Base-by-base conservation (phyloP, 2,113 vertebrate genomes). In the Mesitornis unicolor region DNA sequence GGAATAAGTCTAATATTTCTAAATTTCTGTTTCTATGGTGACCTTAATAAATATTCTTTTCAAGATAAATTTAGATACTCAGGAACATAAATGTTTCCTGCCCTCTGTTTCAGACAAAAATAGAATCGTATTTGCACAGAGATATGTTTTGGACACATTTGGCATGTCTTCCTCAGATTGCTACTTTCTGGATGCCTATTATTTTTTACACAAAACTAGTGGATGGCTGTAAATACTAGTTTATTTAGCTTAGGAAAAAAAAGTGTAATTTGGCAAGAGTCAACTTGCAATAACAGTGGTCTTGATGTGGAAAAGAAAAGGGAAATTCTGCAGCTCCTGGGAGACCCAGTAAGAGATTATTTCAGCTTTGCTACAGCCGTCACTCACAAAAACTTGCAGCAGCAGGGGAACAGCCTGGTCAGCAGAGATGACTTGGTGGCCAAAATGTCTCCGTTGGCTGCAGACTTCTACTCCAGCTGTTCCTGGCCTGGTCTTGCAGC, bases 61-160 rank as follows among this genome's bases (percentile, higher is more conserved):
- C 50, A 56, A 75, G 90, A 51, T 78, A 63, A 89, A 79, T 78
- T 86, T 79, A 59, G 91, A 61, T 70, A 77, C 68, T 87, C 20
- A 56, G 74, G 48, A 89, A 73, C 69, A 74, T 60, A 60, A 82
- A 88, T 56, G 56, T 51, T 89, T 87, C 68, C 79, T 65, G 81
- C 57, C 57, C 93, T 87, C 63, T 84, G 88, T 86, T 94, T 90
- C 87, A 91, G 54, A 73, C 38, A 69, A 60, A 90, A 93, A 94
- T 70, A 91, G 86, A 76, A 74, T 56, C 3, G 0, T 67, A 28
- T 93, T 93, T 93, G 51, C 74, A 40, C 35, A 59, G 76, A 74
- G 68, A 50, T 89, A 42, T 11, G n/a, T 60, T 94, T 89, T 54
- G 64, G 78, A 56, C 35, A 33, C 31, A 31, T 73, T 74, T 73